A percentile compares a stretch with the other conserved stretches of the same genome.
Evolutionary conservation across 1,140 invertebrate species (phyloP).

Genomic region (Pectinophora gossypiella): DNA sequence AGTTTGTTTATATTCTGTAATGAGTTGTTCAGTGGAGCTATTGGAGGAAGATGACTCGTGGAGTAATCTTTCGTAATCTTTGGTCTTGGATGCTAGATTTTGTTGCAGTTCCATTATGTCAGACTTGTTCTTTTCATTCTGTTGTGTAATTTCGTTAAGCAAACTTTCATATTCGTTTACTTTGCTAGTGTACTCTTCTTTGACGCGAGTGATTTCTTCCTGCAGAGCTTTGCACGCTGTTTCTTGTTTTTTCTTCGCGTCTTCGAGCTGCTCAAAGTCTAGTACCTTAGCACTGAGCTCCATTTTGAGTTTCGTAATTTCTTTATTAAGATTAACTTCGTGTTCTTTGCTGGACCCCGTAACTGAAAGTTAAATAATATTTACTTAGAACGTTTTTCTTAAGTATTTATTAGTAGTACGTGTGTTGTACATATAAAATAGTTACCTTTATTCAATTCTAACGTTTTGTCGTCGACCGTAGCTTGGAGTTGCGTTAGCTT

Average conservation of each 20-base stretch:
- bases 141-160: slow-evolving; percentile 58
- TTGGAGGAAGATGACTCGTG: slow-evolving; percentile 38
- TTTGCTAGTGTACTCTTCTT: slow-evolving; percentile 59
- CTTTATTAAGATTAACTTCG: slow-evolving; percentile 72
- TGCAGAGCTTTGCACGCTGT: slow-evolving; percentile 53
- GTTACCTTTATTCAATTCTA: slow-evolving; percentile 71
- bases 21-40: slow-evolving; percentile 53
- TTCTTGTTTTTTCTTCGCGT: slow-evolving; percentile 72
- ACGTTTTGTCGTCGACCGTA: slow-evolving; percentile 64
- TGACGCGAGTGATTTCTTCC: slow-evolving; percentile 54
- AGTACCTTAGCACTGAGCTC: slow-evolving; percentile 74
- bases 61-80: slow-evolving; percentile 61
- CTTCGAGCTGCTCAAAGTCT: slow-evolving; percentile 70
- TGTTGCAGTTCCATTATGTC: slow-evolving; percentile 65
- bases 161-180: slow-evolving; percentile 66
- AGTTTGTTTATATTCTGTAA: slow-evolving; percentile 62
- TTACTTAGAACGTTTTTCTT: slow-evolving; percentile 1
- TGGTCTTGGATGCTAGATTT: slow-evolving; percentile 48
- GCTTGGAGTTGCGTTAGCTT: slow-evolving; percentile 68
- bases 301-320: slow-evolving; percentile 76
- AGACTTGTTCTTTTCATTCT: slow-evolving; percentile 58
- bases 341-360: slow-evolving; percentile 64
- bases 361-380: slow-evolving; percentile 44
- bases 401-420: not conserved
- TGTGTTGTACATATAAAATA: not conserved